A percentile compares a stretch with the other conserved stretches of the same genome.
Evolutionary conservation across 2,888 invertebrate genomes (phyloP).

Genomic region (Scaptodrosophila latifasciaeformis): DNA sequence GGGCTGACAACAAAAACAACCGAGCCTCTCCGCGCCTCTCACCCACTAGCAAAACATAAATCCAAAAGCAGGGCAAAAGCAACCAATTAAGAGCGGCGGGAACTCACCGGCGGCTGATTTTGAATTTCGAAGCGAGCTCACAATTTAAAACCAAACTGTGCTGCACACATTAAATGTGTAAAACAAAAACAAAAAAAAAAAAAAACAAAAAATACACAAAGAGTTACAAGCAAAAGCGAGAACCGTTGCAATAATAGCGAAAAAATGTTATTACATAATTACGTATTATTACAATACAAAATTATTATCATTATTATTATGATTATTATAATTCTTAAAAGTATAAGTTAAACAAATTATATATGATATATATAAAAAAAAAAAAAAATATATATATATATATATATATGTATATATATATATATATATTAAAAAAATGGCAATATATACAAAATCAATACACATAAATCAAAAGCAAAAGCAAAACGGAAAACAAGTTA

Average conservation of each 20-base stretch:
- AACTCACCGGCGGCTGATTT: no score
- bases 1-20: constrained; percentile 21
- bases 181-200: constrained; percentile 44
- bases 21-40: constrained; percentile 17
- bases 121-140: constrained; percentile 31
- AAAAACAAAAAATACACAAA: constrained; percentile 16
- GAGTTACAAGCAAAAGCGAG: constrained; percentile 19
- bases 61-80: constrained; percentile 24
- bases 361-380: constrained; percentile 30
- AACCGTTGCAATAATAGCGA: constrained; percentile 62
- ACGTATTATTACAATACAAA: constrained; percentile 51
- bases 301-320: constrained; percentile 44
- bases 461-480: constrained; percentile 4
- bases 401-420: constrained; percentile 24
- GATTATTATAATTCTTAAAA: constrained; percentile 48
- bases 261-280: constrained; percentile 68
- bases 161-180: no score
- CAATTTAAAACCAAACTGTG: no score
- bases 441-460: constrained; percentile 1
- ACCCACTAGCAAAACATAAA: constrained; percentile 19
- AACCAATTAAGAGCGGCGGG: constrained; percentile 34
- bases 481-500: not conserved
- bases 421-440: constrained; percentile 11
- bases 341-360: constrained; percentile 59
- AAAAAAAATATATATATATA: constrained; percentile 46